Evolutionary conservation across 2,797 vertebrate genomes (phyloP).

Genomic region (Gouania willdenowi): DNA sequence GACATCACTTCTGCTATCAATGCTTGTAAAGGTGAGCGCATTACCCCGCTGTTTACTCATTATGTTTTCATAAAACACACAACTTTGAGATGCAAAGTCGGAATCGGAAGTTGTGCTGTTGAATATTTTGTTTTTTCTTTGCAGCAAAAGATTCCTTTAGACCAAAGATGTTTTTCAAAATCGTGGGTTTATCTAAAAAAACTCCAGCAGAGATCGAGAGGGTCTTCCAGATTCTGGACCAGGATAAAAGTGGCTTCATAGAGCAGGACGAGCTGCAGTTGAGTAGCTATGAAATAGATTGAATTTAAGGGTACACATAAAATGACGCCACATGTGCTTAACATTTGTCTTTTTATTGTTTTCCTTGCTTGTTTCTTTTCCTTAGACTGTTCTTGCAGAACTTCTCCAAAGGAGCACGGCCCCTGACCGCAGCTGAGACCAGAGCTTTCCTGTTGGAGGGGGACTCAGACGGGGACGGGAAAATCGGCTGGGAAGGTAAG

Average conservation of each 20-base stretch:
- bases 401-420: conserved; percentile 66
- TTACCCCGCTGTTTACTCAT: too few species aligned
- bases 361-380: neutral
- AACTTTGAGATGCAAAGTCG: too few species aligned
- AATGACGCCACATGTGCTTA: too few species aligned
- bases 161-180: conserved; percentile 77
- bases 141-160: conserved; percentile 79
- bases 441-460: conserved; percentile 65
- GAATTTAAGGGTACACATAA: too few species aligned
- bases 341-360: neutral
- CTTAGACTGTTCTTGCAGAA: conserved; percentile 72
- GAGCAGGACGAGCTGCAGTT: conserved; percentile 82
- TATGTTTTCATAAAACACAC: too few species aligned
- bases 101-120: too few species aligned
- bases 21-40: conserved; percentile 86
- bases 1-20: conserved; percentile 85
- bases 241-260: conserved; percentile 78
- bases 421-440: conserved; percentile 65
- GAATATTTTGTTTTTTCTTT: too few species aligned
- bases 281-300: too few species aligned
- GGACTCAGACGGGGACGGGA: conserved; percentile 69
- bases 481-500: conserved; percentile 71
- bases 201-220: conserved; percentile 67
- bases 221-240: conserved; percentile 80
- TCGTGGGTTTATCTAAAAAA: conserved; percentile 76